Conservation (phyloP, 1,140 invertebrate species). For the Cephus cinctus region DNA sequence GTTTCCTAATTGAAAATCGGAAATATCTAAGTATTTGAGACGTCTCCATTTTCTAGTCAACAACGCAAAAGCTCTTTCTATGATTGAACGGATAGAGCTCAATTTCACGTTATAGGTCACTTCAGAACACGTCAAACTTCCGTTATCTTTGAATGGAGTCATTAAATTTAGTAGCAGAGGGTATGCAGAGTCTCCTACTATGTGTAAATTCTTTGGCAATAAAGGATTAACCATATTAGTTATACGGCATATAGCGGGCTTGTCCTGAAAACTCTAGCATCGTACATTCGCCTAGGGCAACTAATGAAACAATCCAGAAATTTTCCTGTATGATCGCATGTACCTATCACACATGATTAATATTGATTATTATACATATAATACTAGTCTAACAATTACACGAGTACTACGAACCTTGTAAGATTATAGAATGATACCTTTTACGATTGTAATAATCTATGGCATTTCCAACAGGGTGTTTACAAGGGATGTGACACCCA, state of each 20-base stretch:
- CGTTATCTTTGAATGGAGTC: constrained; percentile 25
- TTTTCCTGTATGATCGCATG: constrained; percentile 14
- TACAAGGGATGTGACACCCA: constrained; percentile 6
- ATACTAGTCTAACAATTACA: neutral
- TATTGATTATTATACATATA: neutral
- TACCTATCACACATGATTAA: neutral
- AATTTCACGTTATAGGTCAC: constrained; percentile 18
- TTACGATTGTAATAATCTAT: constrained; percentile 14
- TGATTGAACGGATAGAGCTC: constrained; percentile 16
- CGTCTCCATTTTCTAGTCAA: constrained; percentile 26
- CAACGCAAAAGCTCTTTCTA: constrained; percentile 26
- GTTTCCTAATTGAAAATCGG: constrained; percentile 11
- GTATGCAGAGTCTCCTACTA: constrained; percentile 29
- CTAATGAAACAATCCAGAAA: constrained; percentile 27
- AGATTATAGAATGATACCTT: constrained; percentile 10
- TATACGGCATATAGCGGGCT: constrained; percentile 18
- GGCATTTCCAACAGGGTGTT: constrained; percentile 6
- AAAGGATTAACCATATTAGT: constrained; percentile 21
- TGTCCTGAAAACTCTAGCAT: constrained; percentile 22
- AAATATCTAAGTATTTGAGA: constrained; percentile 26
- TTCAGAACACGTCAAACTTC: constrained; percentile 15
- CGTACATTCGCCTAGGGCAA: constrained; percentile 27
- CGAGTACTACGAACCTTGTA: constrained; percentile 9
- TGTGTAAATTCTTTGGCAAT: constrained; percentile 5
- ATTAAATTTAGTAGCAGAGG: constrained; percentile 18